phyloP scores from a whole-genome alignment of 2,888 invertebrate genomes.

The Onchidella celtica region DNA sequence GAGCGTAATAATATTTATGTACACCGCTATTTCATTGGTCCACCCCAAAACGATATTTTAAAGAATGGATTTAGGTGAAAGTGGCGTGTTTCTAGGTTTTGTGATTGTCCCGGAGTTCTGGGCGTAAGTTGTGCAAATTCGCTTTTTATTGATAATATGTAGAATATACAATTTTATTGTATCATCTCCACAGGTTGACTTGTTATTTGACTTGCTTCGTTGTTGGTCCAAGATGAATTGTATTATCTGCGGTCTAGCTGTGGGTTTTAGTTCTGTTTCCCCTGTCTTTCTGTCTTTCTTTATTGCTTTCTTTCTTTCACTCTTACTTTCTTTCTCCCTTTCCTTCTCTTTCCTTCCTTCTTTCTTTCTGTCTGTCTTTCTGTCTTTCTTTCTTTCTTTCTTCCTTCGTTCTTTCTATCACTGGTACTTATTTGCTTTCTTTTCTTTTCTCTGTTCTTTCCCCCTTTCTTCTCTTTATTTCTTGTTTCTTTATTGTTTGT shows the following conservation, averaged over 20 bases:
- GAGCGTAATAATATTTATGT: no score
- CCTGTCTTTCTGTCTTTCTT: not conserved
- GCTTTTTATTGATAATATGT: no score
- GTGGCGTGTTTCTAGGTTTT: no score
- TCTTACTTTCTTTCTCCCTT: not conserved
- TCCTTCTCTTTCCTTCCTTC: not conserved
- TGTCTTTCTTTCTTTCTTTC: constrained; percentile 16
- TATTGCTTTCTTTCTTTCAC: not conserved
- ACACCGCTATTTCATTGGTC: no score
- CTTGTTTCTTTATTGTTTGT: not conserved
- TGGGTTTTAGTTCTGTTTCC: not conserved
- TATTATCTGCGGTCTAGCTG: not conserved
- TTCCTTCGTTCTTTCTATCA: not conserved
- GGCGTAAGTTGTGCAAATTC: no score
- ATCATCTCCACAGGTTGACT: no score
- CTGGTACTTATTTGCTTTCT: not conserved
- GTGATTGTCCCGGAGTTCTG: no score
- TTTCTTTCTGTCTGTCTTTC: constrained; percentile 18
- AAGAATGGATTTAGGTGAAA: no score
- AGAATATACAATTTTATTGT: no score
- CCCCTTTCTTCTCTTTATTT: not conserved
- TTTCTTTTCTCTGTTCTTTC: not conserved
- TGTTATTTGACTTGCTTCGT: no score
- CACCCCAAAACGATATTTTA: no score
- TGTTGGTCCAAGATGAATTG: no score